phyloP scores from a whole-genome alignment of 2,113 vertebrate genomes.

The Tonatia bakeri region DNA sequence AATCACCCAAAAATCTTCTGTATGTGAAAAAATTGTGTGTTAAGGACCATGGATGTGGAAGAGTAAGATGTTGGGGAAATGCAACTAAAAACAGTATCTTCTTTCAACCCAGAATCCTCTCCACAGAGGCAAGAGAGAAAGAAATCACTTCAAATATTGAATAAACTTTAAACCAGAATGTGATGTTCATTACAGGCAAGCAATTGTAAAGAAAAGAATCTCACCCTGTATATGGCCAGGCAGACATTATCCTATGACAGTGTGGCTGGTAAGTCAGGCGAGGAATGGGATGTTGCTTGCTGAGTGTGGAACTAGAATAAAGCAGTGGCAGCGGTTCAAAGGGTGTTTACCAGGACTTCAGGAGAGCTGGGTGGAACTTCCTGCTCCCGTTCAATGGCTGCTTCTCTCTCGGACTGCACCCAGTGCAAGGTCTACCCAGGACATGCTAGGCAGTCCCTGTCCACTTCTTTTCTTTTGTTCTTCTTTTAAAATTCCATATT shows the following conservation, averaged over 20 bases:
- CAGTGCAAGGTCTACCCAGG: neutral
- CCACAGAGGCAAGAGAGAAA: neutral
- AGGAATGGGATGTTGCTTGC: neutral
- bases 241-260: neutral
- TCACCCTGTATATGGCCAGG: neutral
- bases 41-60: neutral
- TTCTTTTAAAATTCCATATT: neutral
- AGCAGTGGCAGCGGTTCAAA: neutral
- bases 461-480: conserved; percentile 19
- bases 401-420: neutral
- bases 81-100: neutral
- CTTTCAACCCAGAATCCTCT: neutral
- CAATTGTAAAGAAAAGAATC: neutral
- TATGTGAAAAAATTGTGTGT: neutral
- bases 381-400: neutral
- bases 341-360: neutral
- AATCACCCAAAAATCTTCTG: neutral
- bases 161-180: neutral
- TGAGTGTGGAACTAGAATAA: neutral
- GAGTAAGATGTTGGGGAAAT: neutral
- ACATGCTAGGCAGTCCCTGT: neutral
- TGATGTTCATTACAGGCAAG: neutral
- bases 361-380: neutral
- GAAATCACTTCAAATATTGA: neutral
- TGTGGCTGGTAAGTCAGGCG: neutral